These are phyloP conservation scores for Paramuricea clavata DNA, from an alignment of 92 coral and sea anemone species.

Conservation along the genomic window DNA sequence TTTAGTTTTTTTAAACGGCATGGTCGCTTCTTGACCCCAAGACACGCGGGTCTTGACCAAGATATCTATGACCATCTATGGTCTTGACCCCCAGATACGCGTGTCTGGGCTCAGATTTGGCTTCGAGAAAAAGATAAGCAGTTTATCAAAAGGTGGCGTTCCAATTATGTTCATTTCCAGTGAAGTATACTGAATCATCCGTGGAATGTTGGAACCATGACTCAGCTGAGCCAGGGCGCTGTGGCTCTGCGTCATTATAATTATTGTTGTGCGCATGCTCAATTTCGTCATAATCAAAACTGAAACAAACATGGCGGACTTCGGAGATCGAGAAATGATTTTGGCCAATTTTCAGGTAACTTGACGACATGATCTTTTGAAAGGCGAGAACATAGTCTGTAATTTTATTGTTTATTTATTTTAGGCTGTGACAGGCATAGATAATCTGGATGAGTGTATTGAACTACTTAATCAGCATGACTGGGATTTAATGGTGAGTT, in stretches of 20 bases:
- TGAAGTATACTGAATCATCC: too few relatives aligned
- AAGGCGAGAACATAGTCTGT: neutral
- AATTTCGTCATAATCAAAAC: conserved; percentile 28
- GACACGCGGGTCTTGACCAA: too few relatives aligned
- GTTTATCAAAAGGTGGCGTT: too few relatives aligned
- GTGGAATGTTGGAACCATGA: neutral
- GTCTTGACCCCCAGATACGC: too few relatives aligned
- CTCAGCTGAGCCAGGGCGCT: neutral
- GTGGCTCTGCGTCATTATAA: neutral
- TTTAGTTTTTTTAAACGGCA: too few relatives aligned
- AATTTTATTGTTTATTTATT: neutral
- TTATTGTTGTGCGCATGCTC: conserved; percentile 36
- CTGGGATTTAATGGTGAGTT: conserved; percentile 96
- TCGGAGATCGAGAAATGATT: conserved; percentile 97
- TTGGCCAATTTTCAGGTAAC: conserved; percentile 98
- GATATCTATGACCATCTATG: too few relatives aligned
- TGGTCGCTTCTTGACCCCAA: too few relatives aligned
- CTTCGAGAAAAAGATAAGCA: too few relatives aligned
- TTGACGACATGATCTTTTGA: neutral
- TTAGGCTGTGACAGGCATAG: conserved; percentile 98
- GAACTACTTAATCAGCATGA: conserved; percentile 90
- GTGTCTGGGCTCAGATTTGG: too few relatives aligned
- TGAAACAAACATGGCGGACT: conserved; percentile 93
- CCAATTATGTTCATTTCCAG: too few relatives aligned
- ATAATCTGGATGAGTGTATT: conserved; percentile 94